Evolutionary conservation across 2,888 invertebrate genomes (phyloP).

Genomic region (Thelaira solivaga): DNA sequence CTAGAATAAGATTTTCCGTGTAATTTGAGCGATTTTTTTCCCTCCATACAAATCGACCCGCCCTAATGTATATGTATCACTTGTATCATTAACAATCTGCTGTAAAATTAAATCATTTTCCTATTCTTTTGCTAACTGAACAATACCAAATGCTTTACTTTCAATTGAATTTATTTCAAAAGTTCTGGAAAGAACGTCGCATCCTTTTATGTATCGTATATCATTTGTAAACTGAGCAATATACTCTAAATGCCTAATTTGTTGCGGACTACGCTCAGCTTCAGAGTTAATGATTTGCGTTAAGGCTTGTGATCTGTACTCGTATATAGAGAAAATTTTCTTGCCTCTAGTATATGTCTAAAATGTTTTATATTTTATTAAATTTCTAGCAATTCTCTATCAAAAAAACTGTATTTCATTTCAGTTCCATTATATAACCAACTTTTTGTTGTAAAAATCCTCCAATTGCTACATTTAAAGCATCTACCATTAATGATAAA

Average conservation of each 20-base stretch:
- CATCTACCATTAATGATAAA: too few species aligned
- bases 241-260: not conserved
- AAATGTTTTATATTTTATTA: not conserved
- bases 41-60: too few species aligned
- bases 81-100: too few species aligned
- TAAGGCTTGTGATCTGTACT: conserved; percentile 3
- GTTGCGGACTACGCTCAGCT: not conserved
- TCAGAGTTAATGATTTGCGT: not conserved
- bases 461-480: not conserved
- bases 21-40: too few species aligned
- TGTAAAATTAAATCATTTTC: too few species aligned
- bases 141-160: not conserved
- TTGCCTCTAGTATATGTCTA: not conserved
- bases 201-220: not conserved
- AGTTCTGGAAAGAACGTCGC: not conserved
- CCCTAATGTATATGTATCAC: too few species aligned
- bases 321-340: not conserved
- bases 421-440: too few species aligned
- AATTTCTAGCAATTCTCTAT: not conserved
- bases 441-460: not conserved
- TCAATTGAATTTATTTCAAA: not conserved
- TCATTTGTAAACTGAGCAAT: not conserved
- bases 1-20: too few species aligned
- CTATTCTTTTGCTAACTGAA: too few species aligned
- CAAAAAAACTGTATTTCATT: not conserved